Conservation (phyloP, 2,797 vertebrate species). For the Botia almorhae region DNA sequence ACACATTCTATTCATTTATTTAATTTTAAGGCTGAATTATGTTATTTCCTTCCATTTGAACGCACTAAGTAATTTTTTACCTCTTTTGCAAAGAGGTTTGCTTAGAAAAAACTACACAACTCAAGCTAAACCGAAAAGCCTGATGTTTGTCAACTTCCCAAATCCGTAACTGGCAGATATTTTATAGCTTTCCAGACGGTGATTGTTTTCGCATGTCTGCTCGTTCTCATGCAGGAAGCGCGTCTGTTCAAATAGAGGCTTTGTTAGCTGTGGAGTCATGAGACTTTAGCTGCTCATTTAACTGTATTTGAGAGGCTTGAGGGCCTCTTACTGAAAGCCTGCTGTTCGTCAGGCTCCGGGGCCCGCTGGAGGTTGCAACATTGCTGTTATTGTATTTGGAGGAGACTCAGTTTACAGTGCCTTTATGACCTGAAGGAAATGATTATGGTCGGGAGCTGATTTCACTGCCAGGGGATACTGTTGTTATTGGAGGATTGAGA, state of each 20-base stretch:
- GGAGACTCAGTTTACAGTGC: conserved; percentile 54
- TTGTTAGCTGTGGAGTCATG: conserved; percentile 44
- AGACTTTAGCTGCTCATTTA: conserved; percentile 47
- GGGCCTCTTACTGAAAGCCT: conserved; percentile 46
- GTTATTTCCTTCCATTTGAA: background rate
- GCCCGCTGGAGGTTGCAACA: conserved; percentile 46
- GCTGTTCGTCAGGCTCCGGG: conserved; percentile 49
- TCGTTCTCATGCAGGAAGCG: conserved; percentile 27
- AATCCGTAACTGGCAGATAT: background rate
- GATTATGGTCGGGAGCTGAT: conserved; percentile 59
- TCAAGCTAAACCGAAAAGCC: background rate
- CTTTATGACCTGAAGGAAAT: conserved; percentile 61
- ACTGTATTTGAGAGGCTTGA: conserved; percentile 38
- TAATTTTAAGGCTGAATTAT: background rate
- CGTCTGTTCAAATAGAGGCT: conserved; percentile 18
- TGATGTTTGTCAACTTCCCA: background rate
- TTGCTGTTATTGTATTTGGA: conserved; percentile 58
- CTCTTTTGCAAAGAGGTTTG: background rate
- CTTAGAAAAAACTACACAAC: background rate
- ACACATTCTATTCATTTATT: background rate
- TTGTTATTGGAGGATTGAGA: conserved; percentile 51
- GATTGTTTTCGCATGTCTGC: conserved; percentile 22
- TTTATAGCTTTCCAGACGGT: background rate
- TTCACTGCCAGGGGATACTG: conserved; percentile 45
- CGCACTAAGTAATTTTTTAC: background rate